phyloP scores from a whole-genome alignment of 2,113 vertebrate genomes.

The Eulacestoma nigropectus region DNA sequence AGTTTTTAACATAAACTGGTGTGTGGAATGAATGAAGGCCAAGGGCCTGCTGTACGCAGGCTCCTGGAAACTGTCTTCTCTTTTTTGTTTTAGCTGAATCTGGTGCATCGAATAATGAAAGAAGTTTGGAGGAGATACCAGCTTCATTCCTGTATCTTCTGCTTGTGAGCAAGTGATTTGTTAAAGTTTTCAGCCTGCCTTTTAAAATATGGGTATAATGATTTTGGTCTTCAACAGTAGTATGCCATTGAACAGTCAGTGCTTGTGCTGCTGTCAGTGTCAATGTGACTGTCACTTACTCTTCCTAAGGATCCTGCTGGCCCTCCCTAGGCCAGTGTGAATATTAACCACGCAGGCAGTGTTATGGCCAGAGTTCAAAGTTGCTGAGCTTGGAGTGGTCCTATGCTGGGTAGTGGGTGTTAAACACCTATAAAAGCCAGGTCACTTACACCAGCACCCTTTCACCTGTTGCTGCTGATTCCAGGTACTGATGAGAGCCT shows the following conservation, averaged over 20 bases:
- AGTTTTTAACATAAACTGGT: neutral
- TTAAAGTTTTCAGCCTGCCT: neutral
- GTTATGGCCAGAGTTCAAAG: neutral
- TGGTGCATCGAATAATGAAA: slow-evolving; percentile 86
- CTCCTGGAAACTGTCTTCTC: neutral
- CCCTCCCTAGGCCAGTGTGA: neutral
- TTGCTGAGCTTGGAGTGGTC: neutral
- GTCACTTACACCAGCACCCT: neutral
- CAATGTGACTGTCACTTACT: neutral
- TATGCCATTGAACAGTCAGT: neutral
- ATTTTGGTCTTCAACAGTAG: neutral
- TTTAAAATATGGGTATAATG: neutral
- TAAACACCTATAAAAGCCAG: neutral
- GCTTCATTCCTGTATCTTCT: slow-evolving; percentile 71
- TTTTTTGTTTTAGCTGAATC: slow-evolving; percentile 79
- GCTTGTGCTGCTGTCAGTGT: neutral
- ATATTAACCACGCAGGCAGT: neutral
- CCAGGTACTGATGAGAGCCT: neutral
- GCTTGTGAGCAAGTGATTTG: slow-evolving; percentile 78
- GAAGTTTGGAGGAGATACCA: slow-evolving; percentile 83
- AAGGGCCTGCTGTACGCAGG: neutral
- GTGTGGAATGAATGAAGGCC: neutral
- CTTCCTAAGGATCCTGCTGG: neutral
- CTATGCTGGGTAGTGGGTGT: neutral
- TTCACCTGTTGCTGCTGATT: neutral